These are phyloP conservation scores for Australoheros facetus DNA, from an alignment of 2,797 vertebrate genomes.

Conservation along the genomic window DNA sequence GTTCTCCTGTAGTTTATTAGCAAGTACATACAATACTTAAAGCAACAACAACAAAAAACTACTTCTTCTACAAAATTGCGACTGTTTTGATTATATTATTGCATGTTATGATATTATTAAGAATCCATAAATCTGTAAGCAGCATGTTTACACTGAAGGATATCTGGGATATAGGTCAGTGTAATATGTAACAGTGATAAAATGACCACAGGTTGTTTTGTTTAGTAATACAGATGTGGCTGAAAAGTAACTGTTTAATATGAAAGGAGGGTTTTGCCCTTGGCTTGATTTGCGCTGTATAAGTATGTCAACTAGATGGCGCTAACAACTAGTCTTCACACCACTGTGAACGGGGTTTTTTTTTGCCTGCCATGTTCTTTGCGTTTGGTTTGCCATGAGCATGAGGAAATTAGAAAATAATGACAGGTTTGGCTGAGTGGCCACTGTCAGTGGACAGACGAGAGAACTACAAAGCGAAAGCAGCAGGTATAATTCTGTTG, in stretches of 20 bases:
- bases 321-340: background rate
- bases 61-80: background rate
- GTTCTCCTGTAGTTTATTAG: background rate
- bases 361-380: background rate
- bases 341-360: background rate
- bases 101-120: background rate
- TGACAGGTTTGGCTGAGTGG: background rate
- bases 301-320: conserved; percentile 46
- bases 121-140: background rate
- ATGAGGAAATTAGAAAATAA: background rate
- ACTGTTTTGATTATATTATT: background rate
- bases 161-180: background rate
- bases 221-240: background rate
- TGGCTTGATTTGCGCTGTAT: background rate
- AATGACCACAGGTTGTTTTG: background rate
- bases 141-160: background rate
- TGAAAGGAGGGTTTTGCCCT: background rate
- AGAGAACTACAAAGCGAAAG: background rate
- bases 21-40: background rate
- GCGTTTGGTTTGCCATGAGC: background rate
- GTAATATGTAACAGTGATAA: background rate
- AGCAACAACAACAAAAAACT: accelerated
- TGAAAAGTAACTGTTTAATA: background rate
- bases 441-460: background rate
- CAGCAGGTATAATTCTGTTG: too few species aligned